Evolutionary conservation across 2,113 vertebrate species (phyloP).

Genomic region (Gadus macrocephalus): DNA sequence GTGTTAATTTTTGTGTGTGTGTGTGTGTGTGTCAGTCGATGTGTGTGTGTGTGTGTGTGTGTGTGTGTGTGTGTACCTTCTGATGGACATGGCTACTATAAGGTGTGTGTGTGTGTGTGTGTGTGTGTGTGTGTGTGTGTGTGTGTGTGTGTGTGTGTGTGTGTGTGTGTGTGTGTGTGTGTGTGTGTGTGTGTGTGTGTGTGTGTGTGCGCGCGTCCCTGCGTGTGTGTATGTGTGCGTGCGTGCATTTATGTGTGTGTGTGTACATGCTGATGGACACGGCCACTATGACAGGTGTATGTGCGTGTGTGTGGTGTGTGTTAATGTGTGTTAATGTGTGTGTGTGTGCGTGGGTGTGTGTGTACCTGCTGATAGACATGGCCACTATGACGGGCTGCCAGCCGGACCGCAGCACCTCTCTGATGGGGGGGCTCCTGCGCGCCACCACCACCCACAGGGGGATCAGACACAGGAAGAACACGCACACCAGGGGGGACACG

Average conservation of each 20-base stretch:
- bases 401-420: constrained; percentile 82
- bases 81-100: constrained; percentile 91
- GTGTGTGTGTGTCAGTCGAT: too few relatives aligned
- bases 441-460: constrained; percentile 85
- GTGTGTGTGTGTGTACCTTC: constrained; percentile 29
- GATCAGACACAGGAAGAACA: constrained; percentile 79
- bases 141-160: too few relatives aligned
- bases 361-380: constrained; percentile 94
- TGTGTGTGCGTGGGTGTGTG: background rate
- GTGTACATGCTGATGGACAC: background rate
- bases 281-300: background rate
- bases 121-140: too few relatives aligned
- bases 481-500: constrained; percentile 78
- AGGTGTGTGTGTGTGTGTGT: constrained; percentile 47
- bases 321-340: background rate
- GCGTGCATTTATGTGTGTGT: too few relatives aligned
- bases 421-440: constrained; percentile 76
- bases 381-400: constrained; percentile 95
- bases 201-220: background rate
- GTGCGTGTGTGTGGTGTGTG: background rate
- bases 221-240: background rate
- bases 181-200: too few relatives aligned
- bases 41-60: background rate
- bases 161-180: too few relatives aligned
- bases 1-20: too few relatives aligned